Evolutionary conservation across 2,113 vertebrate species (phyloP).

Genomic region (Himantopus leucocephalus): DNA sequence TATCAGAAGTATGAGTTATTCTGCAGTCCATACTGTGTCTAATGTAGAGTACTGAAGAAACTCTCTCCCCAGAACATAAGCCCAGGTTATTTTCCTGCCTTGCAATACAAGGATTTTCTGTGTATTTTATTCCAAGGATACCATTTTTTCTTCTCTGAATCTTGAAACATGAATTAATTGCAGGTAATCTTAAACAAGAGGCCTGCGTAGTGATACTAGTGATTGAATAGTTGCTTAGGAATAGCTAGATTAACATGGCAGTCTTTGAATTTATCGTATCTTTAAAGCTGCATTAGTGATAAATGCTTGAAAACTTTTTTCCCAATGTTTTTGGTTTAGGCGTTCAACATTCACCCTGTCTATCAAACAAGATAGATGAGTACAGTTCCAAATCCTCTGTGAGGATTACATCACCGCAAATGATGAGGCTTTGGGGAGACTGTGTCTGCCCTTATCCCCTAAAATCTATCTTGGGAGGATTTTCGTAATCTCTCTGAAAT

Average conservation of each 20-base stretch:
- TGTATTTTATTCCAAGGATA: neutral
- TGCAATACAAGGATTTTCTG: neutral
- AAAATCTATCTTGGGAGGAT: slow-evolving; percentile 41
- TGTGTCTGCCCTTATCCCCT: slow-evolving; percentile 7
- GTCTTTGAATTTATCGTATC: neutral
- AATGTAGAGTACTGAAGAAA: neutral
- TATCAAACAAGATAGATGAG: neutral
- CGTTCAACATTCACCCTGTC: neutral
- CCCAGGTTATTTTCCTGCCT: neutral
- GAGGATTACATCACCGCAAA: slow-evolving; percentile 3
- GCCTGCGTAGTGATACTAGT: neutral
- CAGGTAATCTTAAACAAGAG: neutral
- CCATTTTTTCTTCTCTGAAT: neutral
- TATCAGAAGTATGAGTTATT: neutral
- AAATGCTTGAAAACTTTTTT: neutral
- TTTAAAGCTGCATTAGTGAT: neutral
- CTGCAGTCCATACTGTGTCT: neutral
- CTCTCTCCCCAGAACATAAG: neutral
- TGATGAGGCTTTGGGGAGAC: neutral
- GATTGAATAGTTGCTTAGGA: neutral
- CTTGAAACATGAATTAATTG: neutral
- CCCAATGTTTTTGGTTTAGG: neutral
- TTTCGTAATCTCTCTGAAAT: slow-evolving; percentile 49
- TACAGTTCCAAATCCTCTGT: neutral
- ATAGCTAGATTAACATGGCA: neutral